Conservation (phyloP, 2,113 vertebrate genomes). For the Trematomus loennbergii region DNA sequence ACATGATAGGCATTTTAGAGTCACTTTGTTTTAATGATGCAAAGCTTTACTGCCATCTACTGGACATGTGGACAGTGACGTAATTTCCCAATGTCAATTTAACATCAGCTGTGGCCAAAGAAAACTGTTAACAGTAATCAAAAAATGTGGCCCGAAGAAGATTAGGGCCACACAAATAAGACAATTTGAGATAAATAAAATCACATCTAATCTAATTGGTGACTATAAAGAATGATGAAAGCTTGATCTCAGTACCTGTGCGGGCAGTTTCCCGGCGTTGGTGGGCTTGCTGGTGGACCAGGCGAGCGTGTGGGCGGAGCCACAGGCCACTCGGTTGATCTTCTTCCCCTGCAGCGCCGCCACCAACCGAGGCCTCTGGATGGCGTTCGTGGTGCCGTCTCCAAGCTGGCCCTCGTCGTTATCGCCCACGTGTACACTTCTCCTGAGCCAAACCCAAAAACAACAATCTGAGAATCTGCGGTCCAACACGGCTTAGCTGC, state of each 20-base stretch:
- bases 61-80: conserved; percentile 11
- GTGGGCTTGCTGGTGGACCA: conserved; percentile 99
- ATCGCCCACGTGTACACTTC: conserved; percentile 99
- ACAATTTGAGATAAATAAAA: too few species aligned
- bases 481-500: not conserved
- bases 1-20: not conserved
- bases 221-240: too few species aligned
- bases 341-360: conserved; percentile 98
- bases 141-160: too few species aligned
- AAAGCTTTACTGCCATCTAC: conserved; percentile 63
- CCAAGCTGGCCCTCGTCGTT: conserved; percentile 98
- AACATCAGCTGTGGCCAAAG: too few species aligned
- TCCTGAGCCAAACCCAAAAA: conserved; percentile 81
- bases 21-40: not conserved
- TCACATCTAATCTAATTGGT: too few species aligned
- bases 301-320: conserved; percentile 96
- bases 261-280: conserved; percentile 95
- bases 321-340: conserved; percentile 97
- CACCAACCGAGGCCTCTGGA: conserved; percentile 95
- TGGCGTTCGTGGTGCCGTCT: conserved; percentile 98
- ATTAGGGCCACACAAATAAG: too few species aligned
- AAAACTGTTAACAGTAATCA: too few species aligned
- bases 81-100: too few species aligned
- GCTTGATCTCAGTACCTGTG: conserved; percentile 78
- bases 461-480: conserved; percentile 12